These are phyloP conservation scores for Noctilio leporinus DNA, from an alignment of 2,113 vertebrate species.

Conservation along the genomic window DNA sequence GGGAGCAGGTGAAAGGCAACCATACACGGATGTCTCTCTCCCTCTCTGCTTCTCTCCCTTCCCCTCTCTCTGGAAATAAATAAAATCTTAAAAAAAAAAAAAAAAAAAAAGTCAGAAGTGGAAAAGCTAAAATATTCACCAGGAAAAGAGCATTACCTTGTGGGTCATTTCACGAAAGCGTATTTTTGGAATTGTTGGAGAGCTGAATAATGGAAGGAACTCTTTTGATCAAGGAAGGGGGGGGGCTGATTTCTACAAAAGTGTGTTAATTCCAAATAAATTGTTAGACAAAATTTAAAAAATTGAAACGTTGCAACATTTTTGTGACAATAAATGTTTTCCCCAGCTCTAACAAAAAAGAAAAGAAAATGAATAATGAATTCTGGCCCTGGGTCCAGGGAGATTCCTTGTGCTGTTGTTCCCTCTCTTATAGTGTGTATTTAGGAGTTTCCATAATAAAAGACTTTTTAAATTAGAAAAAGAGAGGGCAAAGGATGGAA, in stretches of 20 bases:
- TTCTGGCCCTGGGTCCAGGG: not conserved
- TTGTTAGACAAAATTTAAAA: not conserved
- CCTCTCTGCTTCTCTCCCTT: no score
- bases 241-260: not conserved
- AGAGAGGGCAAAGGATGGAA: not conserved
- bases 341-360: not conserved
- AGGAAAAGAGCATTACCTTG: not conserved
- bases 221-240: not conserved
- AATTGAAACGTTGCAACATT: not conserved
- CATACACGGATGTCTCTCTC: no score
- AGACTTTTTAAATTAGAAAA: not conserved
- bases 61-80: no score
- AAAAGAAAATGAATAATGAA: not conserved
- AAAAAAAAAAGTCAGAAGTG: not conserved
- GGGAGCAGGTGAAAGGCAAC: no score
- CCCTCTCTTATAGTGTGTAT: not conserved
- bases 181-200: not conserved
- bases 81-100: no score
- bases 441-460: conserved; percentile 26
- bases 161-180: not conserved
- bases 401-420: not conserved
- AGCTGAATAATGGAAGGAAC: not conserved
- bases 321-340: not conserved
- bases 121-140: not conserved
- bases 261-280: not conserved